Percentiles rank a stretch among this genome's conserved stretches.
phyloP scores from a whole-genome alignment of 2,888 invertebrate species.

The Sphaerophoria taeniata region DNA sequence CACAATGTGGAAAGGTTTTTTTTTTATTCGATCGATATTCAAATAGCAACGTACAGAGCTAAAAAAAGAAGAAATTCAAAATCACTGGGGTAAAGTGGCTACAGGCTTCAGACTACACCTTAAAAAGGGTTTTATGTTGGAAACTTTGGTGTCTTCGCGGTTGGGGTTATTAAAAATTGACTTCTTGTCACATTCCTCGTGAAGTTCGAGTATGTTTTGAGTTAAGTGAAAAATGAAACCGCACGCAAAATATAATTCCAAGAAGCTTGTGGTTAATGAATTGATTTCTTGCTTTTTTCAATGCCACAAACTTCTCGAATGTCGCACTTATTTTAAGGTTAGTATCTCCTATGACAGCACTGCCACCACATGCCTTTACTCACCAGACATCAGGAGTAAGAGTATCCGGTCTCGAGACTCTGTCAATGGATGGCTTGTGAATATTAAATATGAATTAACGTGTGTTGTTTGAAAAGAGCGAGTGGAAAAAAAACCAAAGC shows the following conservation, averaged over 20 bases:
- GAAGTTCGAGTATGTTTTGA: background rate
- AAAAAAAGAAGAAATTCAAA: background rate
- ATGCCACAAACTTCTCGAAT: constrained; percentile 66
- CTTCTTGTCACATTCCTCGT: constrained; percentile 65
- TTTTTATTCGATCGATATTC: constrained; percentile 19
- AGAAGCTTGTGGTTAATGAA: constrained; percentile 66
- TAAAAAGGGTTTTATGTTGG: constrained; percentile 13
- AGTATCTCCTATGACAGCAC: background rate
- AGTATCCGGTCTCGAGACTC: constrained; percentile 37
- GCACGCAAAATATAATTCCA: constrained; percentile 66
- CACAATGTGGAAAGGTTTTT: background rate
- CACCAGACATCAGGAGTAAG: constrained; percentile 27
- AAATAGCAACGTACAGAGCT: background rate
- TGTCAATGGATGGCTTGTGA: constrained; percentile 44
- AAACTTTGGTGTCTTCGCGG: constrained; percentile 24
- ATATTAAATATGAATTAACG: constrained; percentile 66
- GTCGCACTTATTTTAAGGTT: constrained; percentile 34
- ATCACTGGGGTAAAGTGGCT: constrained; percentile 27
- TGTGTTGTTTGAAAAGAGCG: constrained; percentile 48
- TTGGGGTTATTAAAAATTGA: constrained; percentile 34
- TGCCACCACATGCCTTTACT: too few species aligned
- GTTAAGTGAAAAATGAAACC: constrained; percentile 54
- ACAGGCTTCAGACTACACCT: constrained; percentile 22
- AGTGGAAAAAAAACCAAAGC: constrained; percentile 21
- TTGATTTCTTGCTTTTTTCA: constrained; percentile 40